Percentiles rank a stretch among this genome's conserved stretches.
These are phyloP conservation scores for Metaphire vulgaris DNA, from an alignment of 1,140 invertebrate species.

Conservation along the genomic window DNA sequence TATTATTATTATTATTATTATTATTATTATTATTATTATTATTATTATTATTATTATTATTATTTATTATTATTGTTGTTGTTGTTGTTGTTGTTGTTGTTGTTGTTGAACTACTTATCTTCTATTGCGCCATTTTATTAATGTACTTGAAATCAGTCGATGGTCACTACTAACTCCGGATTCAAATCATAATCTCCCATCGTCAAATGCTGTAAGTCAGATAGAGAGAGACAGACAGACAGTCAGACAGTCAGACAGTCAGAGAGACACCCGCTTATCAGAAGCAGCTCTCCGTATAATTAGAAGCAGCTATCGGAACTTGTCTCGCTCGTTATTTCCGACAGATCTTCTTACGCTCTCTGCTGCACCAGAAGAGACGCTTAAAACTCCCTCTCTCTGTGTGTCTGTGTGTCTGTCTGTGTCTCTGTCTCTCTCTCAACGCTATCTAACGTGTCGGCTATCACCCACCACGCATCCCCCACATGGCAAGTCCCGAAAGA, in stretches of 20 bases:
- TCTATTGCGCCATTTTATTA: not conserved
- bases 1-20: conserved; percentile 4
- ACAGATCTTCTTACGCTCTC: too few species aligned
- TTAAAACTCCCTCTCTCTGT: too few species aligned
- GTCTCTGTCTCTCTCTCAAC: too few species aligned
- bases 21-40: conserved; percentile 1
- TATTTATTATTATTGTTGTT: not conserved
- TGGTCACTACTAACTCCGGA: not conserved
- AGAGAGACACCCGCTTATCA: too few species aligned
- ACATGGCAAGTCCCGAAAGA: too few species aligned
- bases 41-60: conserved; percentile 4
- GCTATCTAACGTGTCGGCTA: too few species aligned
- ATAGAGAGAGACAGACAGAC: not conserved
- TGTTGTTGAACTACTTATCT: not conserved
- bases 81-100: not conserved
- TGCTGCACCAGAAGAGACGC: too few species aligned
- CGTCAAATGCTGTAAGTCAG: not conserved
- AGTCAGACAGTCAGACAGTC: not conserved
- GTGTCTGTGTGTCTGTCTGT: too few species aligned
- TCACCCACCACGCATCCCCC: too few species aligned
- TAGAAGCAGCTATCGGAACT: too few species aligned
- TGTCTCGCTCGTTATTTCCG: too few species aligned
- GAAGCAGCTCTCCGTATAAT: too few species aligned
- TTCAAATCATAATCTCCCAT: not conserved
- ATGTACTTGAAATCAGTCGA: not conserved